These are phyloP conservation scores for Petrolisthes cinctipes DNA, from an alignment of 2,888 invertebrate species.

Conservation along the genomic window DNA sequence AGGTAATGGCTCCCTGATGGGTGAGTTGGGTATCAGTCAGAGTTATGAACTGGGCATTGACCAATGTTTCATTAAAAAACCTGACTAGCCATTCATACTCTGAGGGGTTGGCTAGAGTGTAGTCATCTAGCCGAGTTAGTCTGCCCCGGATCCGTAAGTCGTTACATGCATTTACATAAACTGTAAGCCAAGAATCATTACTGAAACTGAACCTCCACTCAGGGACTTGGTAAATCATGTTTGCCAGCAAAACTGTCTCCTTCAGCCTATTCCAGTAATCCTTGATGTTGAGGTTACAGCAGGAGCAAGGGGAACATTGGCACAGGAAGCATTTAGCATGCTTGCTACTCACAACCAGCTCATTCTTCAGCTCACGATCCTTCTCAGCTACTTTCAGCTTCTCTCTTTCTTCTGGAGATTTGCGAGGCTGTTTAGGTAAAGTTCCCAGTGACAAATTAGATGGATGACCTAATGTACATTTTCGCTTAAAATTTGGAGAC, in stretches of 20 bases:
- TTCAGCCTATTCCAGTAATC: not conserved
- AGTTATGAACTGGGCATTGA: not conserved
- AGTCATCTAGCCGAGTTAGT: constrained; percentile 19
- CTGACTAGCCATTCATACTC: not conserved
- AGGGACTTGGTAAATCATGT: not conserved
- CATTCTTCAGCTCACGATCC: not conserved
- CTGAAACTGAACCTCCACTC: not conserved
- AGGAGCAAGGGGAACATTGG: not conserved
- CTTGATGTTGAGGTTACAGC: not conserved
- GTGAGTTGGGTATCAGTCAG: not conserved
- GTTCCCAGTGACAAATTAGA: not conserved
- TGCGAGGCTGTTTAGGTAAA: not conserved
- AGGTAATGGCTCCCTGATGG: not conserved
- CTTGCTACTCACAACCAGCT: not conserved
- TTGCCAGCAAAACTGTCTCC: not conserved
- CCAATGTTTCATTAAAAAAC: not conserved
- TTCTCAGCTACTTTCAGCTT: not conserved
- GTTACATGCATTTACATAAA: constrained; percentile 37
- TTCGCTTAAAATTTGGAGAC: not conserved
- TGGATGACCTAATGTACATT: not conserved
- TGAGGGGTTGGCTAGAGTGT: not conserved
- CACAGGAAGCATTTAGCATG: not conserved
- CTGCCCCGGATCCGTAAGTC: constrained; percentile 33
- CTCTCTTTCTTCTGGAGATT: not conserved
- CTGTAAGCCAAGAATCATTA: not conserved